A percentile compares a stretch with the other conserved stretches of the same genome.
Conservation (phyloP, 2,888 invertebrate species). For the Cryptophagus acutangulus region DNA sequence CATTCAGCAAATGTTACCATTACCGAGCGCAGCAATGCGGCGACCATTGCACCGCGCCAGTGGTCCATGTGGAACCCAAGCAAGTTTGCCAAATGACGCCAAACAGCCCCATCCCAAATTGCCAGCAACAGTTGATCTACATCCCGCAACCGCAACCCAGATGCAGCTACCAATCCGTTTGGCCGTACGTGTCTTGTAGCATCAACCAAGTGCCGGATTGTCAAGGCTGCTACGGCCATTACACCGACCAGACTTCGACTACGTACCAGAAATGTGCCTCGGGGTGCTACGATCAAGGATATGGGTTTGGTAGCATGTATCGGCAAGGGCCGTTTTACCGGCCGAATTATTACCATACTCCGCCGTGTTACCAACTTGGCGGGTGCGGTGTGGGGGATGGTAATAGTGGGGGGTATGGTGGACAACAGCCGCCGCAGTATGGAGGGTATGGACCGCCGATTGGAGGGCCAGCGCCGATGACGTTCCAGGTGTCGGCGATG, state of each 20-base stretch:
- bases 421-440: too few species aligned
- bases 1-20: conserved; percentile 42
- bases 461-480: too few species aligned
- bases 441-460: too few species aligned
- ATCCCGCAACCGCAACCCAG: conserved; percentile 43
- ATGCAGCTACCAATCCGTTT: conserved; percentile 39
- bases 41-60: conserved; percentile 37
- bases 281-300: conserved; percentile 41
- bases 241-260: conserved; percentile 23
- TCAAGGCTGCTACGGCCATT: conserved; percentile 43
- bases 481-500: too few species aligned
- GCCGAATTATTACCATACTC: conserved; percentile 30
- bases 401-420: too few species aligned
- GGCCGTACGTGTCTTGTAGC: conserved; percentile 44
- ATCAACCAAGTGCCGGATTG: conserved; percentile 33
- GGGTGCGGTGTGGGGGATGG: too few species aligned
- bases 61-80: conserved; percentile 42
- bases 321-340: conserved; percentile 40
- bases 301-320: conserved; percentile 34
- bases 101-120: conserved; percentile 27
- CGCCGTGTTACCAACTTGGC: conserved; percentile 13
- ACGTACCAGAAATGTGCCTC: conserved; percentile 27
- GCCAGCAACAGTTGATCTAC: conserved; percentile 38
- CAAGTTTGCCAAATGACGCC: conserved; percentile 27
- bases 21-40: conserved; percentile 41